Conservation (phyloP, 2,113 vertebrate species). For the Pituophis catenifer region DNA sequence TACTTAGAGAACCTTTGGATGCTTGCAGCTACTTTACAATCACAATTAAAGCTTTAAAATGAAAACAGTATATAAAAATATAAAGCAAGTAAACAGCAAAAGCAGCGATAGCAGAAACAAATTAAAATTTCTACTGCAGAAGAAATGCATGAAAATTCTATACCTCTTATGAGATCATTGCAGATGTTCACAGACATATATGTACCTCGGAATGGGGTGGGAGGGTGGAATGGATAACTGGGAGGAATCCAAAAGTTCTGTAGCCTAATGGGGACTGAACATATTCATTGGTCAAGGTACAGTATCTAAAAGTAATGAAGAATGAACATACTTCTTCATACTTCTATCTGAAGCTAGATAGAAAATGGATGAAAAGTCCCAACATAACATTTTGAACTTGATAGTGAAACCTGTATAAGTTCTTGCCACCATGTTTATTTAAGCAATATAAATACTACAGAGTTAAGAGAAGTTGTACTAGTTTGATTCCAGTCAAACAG, state of each 20-base stretch:
- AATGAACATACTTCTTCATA: neutral
- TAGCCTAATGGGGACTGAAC: neutral
- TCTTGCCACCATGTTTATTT: neutral
- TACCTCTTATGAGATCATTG: neutral
- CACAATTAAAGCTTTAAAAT: neutral
- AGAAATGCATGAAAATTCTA: neutral
- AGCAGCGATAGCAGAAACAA: neutral
- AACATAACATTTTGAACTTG: neutral
- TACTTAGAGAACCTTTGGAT: neutral
- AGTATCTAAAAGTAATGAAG: neutral
- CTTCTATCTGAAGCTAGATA: neutral
- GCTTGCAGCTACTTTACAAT: neutral
- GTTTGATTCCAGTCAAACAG: neutral
- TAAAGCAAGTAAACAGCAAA: neutral
- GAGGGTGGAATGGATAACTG: neutral
- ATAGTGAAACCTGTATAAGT: neutral
- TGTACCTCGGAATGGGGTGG: neutral
- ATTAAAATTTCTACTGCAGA: neutral
- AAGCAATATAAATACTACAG: neutral
- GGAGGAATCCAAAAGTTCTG: neutral
- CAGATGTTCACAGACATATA: neutral
- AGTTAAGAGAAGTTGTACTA: neutral
- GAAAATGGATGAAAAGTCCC: neutral
- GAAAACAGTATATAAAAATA: neutral
- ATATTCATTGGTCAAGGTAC: neutral